Evolutionary conservation across 2,888 invertebrate genomes (phyloP), one percentile per base, ranked within the genome.

Genomic region (Branchipolynoe longqiensis): DNA sequence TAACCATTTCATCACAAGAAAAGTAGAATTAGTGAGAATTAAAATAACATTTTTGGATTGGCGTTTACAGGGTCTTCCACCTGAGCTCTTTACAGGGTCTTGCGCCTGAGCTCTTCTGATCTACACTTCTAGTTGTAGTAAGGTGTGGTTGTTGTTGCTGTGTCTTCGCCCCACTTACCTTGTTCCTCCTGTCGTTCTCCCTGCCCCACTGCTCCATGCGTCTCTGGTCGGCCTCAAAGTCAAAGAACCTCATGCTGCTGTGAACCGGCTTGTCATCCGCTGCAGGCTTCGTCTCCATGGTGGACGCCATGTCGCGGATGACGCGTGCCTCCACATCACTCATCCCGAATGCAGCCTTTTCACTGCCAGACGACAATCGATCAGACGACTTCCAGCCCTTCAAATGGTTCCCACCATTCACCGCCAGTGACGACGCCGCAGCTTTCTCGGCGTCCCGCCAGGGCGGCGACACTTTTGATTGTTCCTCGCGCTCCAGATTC

Each of bases 141-240:
- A n/a, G n/a, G n/a, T n/a, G n/a, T n/a, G n/a, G n/a, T n/a, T n/a
- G n/a, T n/a, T n/a, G n/a, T n/a, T n/a, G n/a, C n/a, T n/a, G n/a
- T n/a, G n/a, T n/a, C n/a, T n/a, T n/a, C n/a, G n/a, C n/a, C n/a
- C n/a, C n/a, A 69, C 56, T 12, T 87, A 92, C 92, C 91, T 90
- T 87, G 85, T 88, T 87, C 48, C 88, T 86, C 33, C 88, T 73
- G 40, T 92, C 91, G 62, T 91, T 91, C 64, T 90, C 88, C 40
- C 88, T 81, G 25, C 89, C 86, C 92, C 92, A 92, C n/a, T 89
- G 89, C 58, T 90, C 87, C 86, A 91, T 89, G 14, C 89, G 87
- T 40, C 84, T 86, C 25, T 74, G 82, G 28, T 89, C 89, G 31
- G 84, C 73, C 33, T 88, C 89, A 48, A 83, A 69, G 41, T 89